Conservation (phyloP, 2,888 invertebrate genomes). For the Panzeria rudis region DNA sequence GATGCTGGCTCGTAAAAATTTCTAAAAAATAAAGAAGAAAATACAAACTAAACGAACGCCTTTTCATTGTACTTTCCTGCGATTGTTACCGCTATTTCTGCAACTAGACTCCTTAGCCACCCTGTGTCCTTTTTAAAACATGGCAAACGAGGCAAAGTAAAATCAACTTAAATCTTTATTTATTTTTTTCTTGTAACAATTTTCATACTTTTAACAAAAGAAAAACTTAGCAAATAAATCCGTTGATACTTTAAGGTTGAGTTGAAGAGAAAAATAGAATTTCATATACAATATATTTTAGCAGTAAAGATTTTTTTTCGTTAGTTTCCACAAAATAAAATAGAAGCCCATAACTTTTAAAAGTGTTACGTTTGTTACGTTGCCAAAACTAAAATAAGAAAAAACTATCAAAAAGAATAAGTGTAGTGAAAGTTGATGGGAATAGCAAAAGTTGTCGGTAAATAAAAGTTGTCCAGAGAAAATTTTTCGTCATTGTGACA, state of each 20-base stretch:
- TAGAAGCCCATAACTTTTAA: slow-evolving; percentile 41
- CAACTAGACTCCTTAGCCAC: background rate
- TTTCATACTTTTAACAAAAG: slow-evolving; percentile 50
- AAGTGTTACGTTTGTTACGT: slow-evolving; percentile 62
- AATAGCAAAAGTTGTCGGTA: slow-evolving; percentile 40
- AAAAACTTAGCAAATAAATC: slow-evolving; percentile 68
- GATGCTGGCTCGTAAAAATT: slow-evolving; percentile 28
- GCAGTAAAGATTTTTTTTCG: background rate
- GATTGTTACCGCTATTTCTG: slow-evolving; percentile 9
- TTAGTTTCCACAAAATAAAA: slow-evolving; percentile 1
- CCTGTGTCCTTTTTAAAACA: slow-evolving; percentile 18
- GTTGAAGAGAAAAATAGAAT: slow-evolving; percentile 57
- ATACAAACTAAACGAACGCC: slow-evolving; percentile 32
- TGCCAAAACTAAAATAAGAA: slow-evolving; percentile 59
- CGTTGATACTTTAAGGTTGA: slow-evolving; percentile 65
- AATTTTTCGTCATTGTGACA: slow-evolving; percentile 57
- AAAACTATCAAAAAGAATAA: slow-evolving; percentile 32
- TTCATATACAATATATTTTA: slow-evolving; percentile 23
- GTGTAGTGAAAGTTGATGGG: slow-evolving; percentile 32
- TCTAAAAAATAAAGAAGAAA: background rate
- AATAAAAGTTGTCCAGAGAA: slow-evolving; percentile 48
- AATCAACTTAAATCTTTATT: slow-evolving; percentile 40
- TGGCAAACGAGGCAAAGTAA: slow-evolving; percentile 41
- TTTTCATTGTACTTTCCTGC: slow-evolving; percentile 59
- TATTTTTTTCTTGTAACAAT: background rate